Conservation (phyloP, 2,797 vertebrate genomes). For the Nothura maculosa region DNA sequence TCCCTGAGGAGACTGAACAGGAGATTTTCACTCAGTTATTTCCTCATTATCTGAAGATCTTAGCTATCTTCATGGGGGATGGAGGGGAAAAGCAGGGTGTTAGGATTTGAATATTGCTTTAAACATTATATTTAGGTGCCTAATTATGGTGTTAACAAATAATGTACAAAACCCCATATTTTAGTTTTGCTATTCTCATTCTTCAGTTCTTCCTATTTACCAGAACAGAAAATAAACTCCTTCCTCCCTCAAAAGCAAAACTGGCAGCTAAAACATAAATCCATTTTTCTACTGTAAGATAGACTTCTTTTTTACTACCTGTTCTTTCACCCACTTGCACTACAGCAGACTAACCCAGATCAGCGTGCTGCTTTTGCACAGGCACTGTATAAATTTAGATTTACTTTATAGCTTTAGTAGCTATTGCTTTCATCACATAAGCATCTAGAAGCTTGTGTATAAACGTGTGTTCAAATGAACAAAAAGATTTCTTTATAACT, state of each 20-base stretch:
- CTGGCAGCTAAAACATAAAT: neutral
- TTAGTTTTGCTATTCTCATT: neutral
- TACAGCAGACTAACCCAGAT: neutral
- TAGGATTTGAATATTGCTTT: neutral
- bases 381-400: neutral
- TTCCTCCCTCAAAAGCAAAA: conserved; percentile 11
- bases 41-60: neutral
- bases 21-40: neutral
- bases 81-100: neutral
- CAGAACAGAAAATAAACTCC: neutral
- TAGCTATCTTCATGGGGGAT: neutral
- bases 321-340: neutral
- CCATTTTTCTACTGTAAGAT: neutral
- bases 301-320: neutral
- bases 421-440: conserved; percentile 9
- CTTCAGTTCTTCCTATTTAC: conserved; percentile 11
- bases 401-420: conserved; percentile 28
- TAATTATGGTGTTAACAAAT: neutral
- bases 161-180: neutral
- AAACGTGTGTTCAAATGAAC: conserved; percentile 57
- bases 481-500: conserved; percentile 82
- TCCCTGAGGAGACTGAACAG: neutral
- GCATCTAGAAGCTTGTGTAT: conserved; percentile 29
- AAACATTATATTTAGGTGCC: conserved; percentile 2
- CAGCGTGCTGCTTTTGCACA: neutral